Base-by-base conservation (phyloP, 2,888 invertebrate species). In the Sacculina carcini region DNA sequence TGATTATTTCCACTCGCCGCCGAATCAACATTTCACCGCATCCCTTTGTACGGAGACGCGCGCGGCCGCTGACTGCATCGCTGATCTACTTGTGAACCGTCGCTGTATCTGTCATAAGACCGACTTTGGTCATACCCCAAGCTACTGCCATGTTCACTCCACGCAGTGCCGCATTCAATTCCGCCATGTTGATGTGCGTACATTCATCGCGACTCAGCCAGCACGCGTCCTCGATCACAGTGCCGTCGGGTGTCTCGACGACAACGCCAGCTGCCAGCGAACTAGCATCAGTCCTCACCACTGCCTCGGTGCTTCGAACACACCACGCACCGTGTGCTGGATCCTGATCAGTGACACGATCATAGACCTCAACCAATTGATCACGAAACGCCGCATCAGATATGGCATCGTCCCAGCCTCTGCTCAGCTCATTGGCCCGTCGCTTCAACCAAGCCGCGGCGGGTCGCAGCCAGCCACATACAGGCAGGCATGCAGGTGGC, bases 121-220 rank as follows among this genome's bases (percentile, higher is more conserved):
- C 29, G 3, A 44, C 6, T 3, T 23, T 3, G 10, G n/a, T 19
- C 19, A 42, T 26, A 5, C 42, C 42, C 51, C 51, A 51, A 23
- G 48, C 26, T 1, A 48, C 12, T 12, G 23, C 48, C 12, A 51
- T 38, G 19, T 48, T 48, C 1, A 48, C 5, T 14, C 51, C 21
- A 12, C 24, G 19, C 5, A 48, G 5, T 5, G 36, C 36, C 3
- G 24, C 51, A 36, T 51, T 46, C 26, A 51, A 34, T 16, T 36
- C 36, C 36, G 36, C 36, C 36, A 36, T 36, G 34, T 51, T 51
- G 31, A 51, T 51, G 51, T 51, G 51, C 2, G 31, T 26, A 21
- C 46, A 34, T 3, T 51, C 47, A 3, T 26, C 16, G 24, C 12
- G 34, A 0, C 38, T 34, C 10, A 36, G 19, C 47, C 46, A 51